Conservation (phyloP, 2,888 invertebrate species). For the Psococerastis gibbosa region DNA sequence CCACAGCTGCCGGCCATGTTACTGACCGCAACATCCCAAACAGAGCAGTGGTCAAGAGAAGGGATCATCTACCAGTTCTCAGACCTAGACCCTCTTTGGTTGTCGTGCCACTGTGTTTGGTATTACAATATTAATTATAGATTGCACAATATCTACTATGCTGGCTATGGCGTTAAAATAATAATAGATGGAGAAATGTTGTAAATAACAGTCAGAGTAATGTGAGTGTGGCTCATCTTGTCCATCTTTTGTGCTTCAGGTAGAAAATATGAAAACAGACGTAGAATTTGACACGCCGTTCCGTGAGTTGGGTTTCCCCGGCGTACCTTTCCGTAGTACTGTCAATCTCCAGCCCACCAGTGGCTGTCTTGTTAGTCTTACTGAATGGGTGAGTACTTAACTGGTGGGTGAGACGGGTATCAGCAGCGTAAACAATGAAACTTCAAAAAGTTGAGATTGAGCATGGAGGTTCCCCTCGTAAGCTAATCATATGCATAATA, state of each 20-base stretch:
- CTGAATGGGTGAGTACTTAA: conserved; percentile 72
- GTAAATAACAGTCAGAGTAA: too few relatives aligned
- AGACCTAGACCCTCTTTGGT: too few relatives aligned
- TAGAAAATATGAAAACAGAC: conserved; percentile 84
- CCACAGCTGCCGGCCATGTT: too few relatives aligned
- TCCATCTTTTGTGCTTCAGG: conserved; percentile 26
- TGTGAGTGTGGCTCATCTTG: too few relatives aligned
- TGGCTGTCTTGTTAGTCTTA: conserved; percentile 90
- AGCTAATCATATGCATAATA: too few relatives aligned
- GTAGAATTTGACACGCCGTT: conserved; percentile 99
- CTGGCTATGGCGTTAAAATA: background rate
- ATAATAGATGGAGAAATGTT: conserved; percentile 2
- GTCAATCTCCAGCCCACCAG: conserved; percentile 94
- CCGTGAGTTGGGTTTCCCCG: conserved; percentile 93
- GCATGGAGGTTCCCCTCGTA: too few relatives aligned
- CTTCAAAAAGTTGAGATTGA: too few relatives aligned
- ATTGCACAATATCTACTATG: background rate
- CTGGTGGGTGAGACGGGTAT: too few relatives aligned
- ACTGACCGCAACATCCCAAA: too few relatives aligned
- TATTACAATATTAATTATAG: background rate
- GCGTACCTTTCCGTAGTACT: conserved; percentile 91
- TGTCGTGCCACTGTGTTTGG: background rate
- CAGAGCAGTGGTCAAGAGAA: too few relatives aligned
- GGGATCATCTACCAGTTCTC: too few relatives aligned
- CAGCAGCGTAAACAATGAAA: too few relatives aligned